These are phyloP conservation scores for Nezara viridula DNA, from an alignment of 2,888 invertebrate species.

Conservation along the genomic window DNA sequence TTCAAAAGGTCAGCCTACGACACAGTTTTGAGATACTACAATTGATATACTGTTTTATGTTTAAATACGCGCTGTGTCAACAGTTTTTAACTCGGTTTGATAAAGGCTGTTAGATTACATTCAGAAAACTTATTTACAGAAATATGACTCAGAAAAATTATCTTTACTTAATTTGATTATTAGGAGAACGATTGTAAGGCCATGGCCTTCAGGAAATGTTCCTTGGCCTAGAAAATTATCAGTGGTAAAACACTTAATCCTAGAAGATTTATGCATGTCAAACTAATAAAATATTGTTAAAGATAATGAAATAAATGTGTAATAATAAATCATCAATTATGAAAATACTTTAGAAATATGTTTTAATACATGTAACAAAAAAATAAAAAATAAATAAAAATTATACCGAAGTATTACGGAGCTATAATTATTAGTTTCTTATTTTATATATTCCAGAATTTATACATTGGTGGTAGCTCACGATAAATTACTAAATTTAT, in stretches of 20 bases:
- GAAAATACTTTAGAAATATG: no score
- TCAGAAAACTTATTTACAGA: slow-evolving; percentile 19
- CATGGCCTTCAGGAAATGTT: background rate
- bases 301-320: no score
- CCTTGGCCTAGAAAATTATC: background rate
- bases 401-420: no score
- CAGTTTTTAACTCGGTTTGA: slow-evolving; percentile 34
- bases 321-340: no score
- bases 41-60: slow-evolving; percentile 3
- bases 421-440: no score
- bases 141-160: slow-evolving; percentile 34
- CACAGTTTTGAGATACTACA: slow-evolving; percentile 29
- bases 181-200: background rate
- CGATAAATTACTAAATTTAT: no score
- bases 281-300: background rate
- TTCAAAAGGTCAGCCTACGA: slow-evolving; percentile 19
- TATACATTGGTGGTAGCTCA: no score
- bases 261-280: background rate
- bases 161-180: background rate
- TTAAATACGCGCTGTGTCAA: background rate
- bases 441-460: no score
- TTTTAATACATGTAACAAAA: no score
- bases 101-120: slow-evolving; percentile 26
- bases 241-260: background rate
- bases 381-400: no score